Evolutionary conservation across 2,797 vertebrate species (phyloP).

Genomic region (Hypotaenidia philippensis): DNA sequence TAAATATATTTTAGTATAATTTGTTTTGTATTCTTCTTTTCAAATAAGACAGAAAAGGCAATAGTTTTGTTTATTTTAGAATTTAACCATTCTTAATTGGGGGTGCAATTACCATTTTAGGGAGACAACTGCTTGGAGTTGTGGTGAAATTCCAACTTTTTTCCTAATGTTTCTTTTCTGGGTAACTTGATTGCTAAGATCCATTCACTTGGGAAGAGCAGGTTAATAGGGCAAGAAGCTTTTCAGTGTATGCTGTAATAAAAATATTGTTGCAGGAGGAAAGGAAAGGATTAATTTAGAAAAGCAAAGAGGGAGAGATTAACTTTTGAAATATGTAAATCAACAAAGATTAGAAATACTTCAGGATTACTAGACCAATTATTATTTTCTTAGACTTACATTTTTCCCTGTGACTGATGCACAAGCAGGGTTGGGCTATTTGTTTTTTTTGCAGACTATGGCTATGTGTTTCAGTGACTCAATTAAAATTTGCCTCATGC

Average conservation of each 20-base stretch:
- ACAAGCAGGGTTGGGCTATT: neutral
- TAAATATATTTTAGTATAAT: neutral
- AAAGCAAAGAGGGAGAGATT: neutral
- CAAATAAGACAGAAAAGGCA: neutral
- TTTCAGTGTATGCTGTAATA: neutral
- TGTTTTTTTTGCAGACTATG: neutral
- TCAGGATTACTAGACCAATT: neutral
- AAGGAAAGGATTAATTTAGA: neutral
- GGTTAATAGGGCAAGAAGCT: neutral
- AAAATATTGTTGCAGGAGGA: neutral
- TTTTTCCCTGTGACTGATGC: neutral
- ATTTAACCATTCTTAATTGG: neutral
- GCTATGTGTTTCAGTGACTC: constrained; percentile 43
- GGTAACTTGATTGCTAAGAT: neutral
- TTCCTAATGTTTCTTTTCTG: neutral
- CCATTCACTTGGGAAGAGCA: neutral
- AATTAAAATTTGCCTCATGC: constrained; percentile 64
- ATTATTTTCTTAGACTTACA: neutral
- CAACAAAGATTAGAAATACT: neutral
- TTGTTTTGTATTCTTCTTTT: neutral
- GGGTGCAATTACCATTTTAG: neutral
- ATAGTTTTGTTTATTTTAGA: neutral
- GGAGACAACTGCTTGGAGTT: neutral
- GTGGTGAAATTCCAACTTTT: neutral
- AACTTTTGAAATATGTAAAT: neutral